A percentile compares a stretch with the other conserved stretches of the same genome.
Evolutionary conservation across 2,797 vertebrate species (phyloP).

Genomic region (Tamandua tetradactyla): DNA sequence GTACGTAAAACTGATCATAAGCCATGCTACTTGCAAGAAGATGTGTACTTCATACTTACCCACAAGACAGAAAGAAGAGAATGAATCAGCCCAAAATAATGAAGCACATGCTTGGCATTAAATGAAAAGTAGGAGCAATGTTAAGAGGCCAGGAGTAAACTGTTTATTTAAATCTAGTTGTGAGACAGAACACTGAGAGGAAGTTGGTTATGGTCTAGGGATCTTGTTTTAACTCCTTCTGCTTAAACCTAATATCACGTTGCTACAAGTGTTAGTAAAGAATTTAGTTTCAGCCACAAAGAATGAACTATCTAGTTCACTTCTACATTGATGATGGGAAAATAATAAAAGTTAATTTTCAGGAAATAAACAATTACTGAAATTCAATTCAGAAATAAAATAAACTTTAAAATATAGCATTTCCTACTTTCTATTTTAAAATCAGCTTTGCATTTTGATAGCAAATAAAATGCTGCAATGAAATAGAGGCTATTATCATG

Average conservation of each 20-base stretch:
- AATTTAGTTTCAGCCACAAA: slow-evolving; percentile 34
- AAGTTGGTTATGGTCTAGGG: not conserved
- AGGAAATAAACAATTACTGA: slow-evolving; percentile 16
- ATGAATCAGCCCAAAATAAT: not conserved
- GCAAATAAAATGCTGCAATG: not conserved
- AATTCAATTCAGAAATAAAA: slow-evolving; percentile 47
- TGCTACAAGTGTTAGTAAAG: not conserved
- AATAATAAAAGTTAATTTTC: slow-evolving; percentile 56
- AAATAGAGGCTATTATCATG: not conserved
- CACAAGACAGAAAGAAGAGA: not conserved
- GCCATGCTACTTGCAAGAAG: not conserved
- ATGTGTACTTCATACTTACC: not conserved
- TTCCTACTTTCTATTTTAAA: slow-evolving; percentile 20
- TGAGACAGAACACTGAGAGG: not conserved
- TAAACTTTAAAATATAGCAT: not conserved
- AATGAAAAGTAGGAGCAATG: not conserved
- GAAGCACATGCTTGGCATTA: not conserved
- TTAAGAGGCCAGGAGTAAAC: not conserved
- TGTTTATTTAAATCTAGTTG: not conserved
- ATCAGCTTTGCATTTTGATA: slow-evolving; percentile 15
- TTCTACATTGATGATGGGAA: not conserved
- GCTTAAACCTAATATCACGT: not conserved
- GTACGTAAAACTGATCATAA: not conserved
- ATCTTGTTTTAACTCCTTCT: not conserved
- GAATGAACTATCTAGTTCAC: not conserved